Conservation (phyloP, 2,797 vertebrate genomes). For the Diplodus puntazzo region DNA sequence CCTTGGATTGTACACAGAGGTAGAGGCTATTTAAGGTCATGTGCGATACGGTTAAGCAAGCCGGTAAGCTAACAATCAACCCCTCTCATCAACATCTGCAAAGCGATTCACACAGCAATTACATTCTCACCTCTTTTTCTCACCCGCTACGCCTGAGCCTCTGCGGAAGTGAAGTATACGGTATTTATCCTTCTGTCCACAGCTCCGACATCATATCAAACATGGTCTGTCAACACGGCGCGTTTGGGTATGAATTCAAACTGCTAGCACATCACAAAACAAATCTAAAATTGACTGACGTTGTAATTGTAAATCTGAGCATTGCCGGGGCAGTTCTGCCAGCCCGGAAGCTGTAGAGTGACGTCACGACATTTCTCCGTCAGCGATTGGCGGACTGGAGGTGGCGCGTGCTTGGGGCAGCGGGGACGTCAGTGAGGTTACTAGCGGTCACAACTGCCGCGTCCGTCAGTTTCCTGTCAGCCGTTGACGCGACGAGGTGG, state of each 20-base stretch:
- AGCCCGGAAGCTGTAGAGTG: constrained; percentile 81
- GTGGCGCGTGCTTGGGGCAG: constrained; percentile 89
- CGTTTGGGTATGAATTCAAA: background rate
- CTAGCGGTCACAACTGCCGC: constrained; percentile 80
- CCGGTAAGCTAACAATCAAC: constrained; percentile 31
- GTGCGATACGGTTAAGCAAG: background rate
- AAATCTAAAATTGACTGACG: constrained; percentile 16
- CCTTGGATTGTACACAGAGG: rapidly evolving
- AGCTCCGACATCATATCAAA: background rate
- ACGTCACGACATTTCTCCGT: constrained; percentile 69
- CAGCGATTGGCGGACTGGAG: constrained; percentile 85
- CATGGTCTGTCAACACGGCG: background rate
- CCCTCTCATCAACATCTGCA: constrained; percentile 68
- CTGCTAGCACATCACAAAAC: background rate
- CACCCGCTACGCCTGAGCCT: constrained; percentile 46
- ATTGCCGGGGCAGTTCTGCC: constrained; percentile 67
- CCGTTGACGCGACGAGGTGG: no score
- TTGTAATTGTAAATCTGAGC: constrained; percentile 59
- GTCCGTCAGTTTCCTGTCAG: background rate
- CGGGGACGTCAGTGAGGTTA: constrained; percentile 86
- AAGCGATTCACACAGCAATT: constrained; percentile 56
- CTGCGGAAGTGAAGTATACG: constrained; percentile 21
- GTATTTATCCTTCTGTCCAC: constrained; percentile 17
- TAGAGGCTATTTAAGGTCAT: background rate
- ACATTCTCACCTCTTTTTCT: constrained; percentile 79